Evolutionary conservation across 2,797 vertebrate species (phyloP), one percentile per base, ranked within the genome.

Genomic region (Falco columbarius): DNA sequence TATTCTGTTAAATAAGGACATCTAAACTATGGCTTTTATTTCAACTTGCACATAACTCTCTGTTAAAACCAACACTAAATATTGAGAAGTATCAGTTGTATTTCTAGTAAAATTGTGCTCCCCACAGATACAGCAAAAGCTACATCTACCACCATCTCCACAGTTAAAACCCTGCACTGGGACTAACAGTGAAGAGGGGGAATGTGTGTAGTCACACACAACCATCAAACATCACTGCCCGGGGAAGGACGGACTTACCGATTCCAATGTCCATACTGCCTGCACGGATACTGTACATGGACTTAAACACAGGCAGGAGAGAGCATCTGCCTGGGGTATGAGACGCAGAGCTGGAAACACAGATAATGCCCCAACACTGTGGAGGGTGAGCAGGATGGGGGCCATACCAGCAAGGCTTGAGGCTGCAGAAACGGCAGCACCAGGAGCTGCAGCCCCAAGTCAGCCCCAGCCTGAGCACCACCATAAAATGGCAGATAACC

Each of bases 91-190:
- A 68, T 47, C 42, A 6, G 55, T 4, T 88, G 19, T 84, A 47
- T 84, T 80, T 88, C 89, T 36, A 63, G 22, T 32, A 55, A 71
- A 58, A 63, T 22, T 65, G 5, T 29, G 16, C 38, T 90, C 38
- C 40, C 8, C 58, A 38, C 3, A 47, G 22, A 14, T 74, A 47
- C 14, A 24, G 72, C 24, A 77, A 89, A 89, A 93, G 68, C 44
- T 66, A 59, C 7, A 73, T 58, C 21, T 38, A 26, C 21, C 32
- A 59, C 30, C 21, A 62, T 26, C 32, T 86, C 58, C 58, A 32
- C 55, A 92, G 55, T 51, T 90, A 96, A 92, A 96, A 81, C 68
- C 91, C 73, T 87, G 75, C 86, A n/a, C 84, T 73, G 74, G 61
- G 67, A 92, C 38, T 85, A 83, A 54, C 86, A 76, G 75, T 61